These are phyloP conservation scores for Prochilodus magdalenae DNA, from an alignment of 2,113 vertebrate species.

Conservation along the genomic window DNA sequence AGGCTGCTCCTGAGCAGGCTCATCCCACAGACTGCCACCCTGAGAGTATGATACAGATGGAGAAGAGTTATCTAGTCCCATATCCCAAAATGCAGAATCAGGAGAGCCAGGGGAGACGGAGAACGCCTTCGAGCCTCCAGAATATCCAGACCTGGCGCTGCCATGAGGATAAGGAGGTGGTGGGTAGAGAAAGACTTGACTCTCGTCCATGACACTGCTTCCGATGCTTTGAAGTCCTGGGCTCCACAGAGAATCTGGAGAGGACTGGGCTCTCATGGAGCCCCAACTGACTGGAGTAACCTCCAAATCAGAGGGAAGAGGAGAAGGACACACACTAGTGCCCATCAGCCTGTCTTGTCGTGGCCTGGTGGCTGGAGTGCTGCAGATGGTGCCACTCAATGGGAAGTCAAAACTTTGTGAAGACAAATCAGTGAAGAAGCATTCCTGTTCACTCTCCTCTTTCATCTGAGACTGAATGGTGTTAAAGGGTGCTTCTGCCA, in stretches of 20 bases:
- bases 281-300: conserved; percentile 38
- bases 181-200: conserved; percentile 45
- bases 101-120: conserved; percentile 50
- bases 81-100: conserved; percentile 61
- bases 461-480: conserved; percentile 12
- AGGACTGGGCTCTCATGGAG: conserved; percentile 23
- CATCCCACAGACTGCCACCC: conserved; percentile 38
- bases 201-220: conserved; percentile 27
- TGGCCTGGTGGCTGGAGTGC: conserved; percentile 51
- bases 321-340: conserved; percentile 46
- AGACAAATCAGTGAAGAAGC: conserved; percentile 43
- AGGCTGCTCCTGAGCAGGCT: conserved; percentile 33
- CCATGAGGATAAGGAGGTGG: conserved; percentile 53
- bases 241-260: conserved; percentile 50
- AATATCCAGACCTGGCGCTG: conserved; percentile 27
- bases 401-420: conserved; percentile 43
- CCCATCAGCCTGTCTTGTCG: conserved; percentile 47
- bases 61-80: conserved; percentile 43
- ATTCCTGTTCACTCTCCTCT: conserved; percentile 40
- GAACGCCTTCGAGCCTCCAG: conserved; percentile 10
- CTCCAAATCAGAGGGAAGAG: conserved; percentile 26
- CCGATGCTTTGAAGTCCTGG: conserved; percentile 20
- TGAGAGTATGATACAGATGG: conserved; percentile 25
- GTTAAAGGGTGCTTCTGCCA: conserved; percentile 25
- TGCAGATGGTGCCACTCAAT: conserved; percentile 43